A percentile compares a stretch with the other conserved stretches of the same genome.
phyloP scores from a whole-genome alignment of 2,113 vertebrate genomes.

The Anhinga rufa region DNA sequence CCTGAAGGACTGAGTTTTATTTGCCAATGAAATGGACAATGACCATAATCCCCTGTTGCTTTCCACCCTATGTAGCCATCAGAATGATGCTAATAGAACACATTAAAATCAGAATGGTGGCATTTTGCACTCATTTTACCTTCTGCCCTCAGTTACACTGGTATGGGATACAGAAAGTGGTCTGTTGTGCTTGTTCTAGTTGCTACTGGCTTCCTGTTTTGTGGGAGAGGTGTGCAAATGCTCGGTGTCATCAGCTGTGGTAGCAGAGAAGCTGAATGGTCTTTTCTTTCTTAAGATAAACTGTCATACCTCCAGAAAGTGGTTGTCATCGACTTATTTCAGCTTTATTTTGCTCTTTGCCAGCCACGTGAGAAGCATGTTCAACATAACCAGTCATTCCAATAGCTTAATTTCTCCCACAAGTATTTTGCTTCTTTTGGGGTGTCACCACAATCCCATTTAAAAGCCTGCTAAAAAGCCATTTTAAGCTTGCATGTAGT shows the following conservation, averaged over 20 bases:
- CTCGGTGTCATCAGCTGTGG: neutral
- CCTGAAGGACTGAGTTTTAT: neutral
- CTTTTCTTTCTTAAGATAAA: neutral
- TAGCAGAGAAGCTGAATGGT: neutral
- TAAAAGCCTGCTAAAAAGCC: conserved; percentile 16
- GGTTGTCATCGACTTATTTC: neutral
- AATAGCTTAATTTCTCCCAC: neutral
- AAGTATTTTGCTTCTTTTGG: conserved; percentile 1
- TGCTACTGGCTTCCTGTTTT: neutral
- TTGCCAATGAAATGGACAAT: neutral
- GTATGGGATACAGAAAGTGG: neutral
- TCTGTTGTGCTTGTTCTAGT: neutral
- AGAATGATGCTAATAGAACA: neutral
- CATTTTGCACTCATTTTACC: neutral
- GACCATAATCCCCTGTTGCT: neutral
- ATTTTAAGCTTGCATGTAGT: neutral
- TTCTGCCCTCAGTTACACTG: neutral
- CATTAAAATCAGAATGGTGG: neutral
- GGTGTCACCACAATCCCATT: conserved; percentile 17
- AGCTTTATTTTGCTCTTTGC: conserved; percentile 13
- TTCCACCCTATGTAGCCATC: neutral
- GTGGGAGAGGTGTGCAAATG: neutral
- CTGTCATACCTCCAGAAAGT: neutral
- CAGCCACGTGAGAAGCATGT: neutral
- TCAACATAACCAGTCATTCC: conserved; percentile 2